phyloP scores from a whole-genome alignment of 2,888 invertebrate species.

The Trissolcus japonicus region DNA sequence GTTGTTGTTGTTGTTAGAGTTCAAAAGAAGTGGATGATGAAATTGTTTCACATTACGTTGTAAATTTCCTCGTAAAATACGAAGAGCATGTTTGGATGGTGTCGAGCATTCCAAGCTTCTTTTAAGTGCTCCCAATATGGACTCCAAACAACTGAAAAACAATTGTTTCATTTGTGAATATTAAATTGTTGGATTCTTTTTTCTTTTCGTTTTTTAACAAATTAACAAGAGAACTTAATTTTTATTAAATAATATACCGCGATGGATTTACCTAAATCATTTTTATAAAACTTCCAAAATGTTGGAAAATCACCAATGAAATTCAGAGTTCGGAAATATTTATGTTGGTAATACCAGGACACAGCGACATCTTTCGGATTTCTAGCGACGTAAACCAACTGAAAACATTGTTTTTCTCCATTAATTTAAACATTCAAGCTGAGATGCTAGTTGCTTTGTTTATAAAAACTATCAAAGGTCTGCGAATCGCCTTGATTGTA shows the following conservation, averaged over 20 bases:
- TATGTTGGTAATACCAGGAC: conserved; percentile 67
- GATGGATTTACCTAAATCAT: conserved; percentile 67
- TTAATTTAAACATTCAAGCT: too few species aligned
- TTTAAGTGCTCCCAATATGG: conserved; percentile 88
- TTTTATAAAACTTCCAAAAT: conserved; percentile 66
- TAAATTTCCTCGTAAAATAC: conserved; percentile 83
- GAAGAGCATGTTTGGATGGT: conserved; percentile 84
- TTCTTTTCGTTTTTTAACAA: too few species aligned
- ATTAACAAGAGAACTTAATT: too few species aligned
- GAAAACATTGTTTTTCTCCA: neutral
- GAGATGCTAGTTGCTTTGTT: too few species aligned
- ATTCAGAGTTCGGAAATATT: conserved; percentile 63
- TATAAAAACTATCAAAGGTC: too few species aligned
- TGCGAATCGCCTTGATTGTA: too few species aligned
- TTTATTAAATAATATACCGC: too few species aligned
- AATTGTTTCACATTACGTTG: conserved; percentile 14
- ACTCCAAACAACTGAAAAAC: conserved; percentile 82
- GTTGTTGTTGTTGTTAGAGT: neutral
- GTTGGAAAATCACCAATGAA: conserved; percentile 62
- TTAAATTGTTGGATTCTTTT: too few species aligned
- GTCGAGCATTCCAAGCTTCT: conserved; percentile 84
- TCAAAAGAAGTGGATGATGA: neutral
- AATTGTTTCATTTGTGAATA: too few species aligned
- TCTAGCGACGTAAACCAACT: conserved; percentile 70
- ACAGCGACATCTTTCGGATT: conserved; percentile 71